These are phyloP conservation scores for Eleginops maclovinus DNA, from an alignment of 2,113 vertebrate species.

Conservation along the genomic window DNA sequence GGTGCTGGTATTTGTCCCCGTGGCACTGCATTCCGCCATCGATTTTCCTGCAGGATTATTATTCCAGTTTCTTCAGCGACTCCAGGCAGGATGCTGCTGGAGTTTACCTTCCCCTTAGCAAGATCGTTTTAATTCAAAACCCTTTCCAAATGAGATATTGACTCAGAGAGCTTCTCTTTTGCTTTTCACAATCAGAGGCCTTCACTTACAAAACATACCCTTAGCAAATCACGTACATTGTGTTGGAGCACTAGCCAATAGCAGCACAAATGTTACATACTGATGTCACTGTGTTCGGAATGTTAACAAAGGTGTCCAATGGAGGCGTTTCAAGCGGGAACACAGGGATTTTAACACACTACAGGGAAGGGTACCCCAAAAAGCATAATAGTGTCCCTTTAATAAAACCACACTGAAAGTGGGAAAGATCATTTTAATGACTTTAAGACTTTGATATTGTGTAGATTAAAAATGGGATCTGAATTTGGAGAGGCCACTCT, in stretches of 20 bases:
- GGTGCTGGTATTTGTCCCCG: constrained; percentile 62
- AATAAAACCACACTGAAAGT: neutral
- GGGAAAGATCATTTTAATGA: neutral
- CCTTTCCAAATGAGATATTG: constrained; percentile 83
- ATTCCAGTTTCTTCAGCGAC: constrained; percentile 72
- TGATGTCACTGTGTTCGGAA: no score
- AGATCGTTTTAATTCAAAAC: constrained; percentile 83
- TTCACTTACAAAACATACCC: constrained; percentile 49
- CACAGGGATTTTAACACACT: no score
- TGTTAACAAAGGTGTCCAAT: no score
- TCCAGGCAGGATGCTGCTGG: constrained; percentile 59
- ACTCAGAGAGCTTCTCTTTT: constrained; percentile 63
- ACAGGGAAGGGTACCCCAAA: neutral
- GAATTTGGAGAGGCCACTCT: neutral
- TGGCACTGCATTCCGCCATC: constrained; percentile 68
- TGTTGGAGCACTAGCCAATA: no score
- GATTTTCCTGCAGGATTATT: constrained; percentile 81
- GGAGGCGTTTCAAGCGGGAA: constrained; percentile 6
- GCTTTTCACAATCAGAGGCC: constrained; percentile 62
- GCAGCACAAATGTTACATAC: no score
- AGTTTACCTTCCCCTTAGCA: constrained; percentile 78
- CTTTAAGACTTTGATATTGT: neutral
- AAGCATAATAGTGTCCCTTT: neutral
- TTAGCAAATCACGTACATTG: no score
- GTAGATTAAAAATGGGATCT: neutral